Evolutionary conservation across 2,797 vertebrate genomes (phyloP), one percentile per base, ranked within the genome.

Genomic region (Peromyscus melanophrys): DNA sequence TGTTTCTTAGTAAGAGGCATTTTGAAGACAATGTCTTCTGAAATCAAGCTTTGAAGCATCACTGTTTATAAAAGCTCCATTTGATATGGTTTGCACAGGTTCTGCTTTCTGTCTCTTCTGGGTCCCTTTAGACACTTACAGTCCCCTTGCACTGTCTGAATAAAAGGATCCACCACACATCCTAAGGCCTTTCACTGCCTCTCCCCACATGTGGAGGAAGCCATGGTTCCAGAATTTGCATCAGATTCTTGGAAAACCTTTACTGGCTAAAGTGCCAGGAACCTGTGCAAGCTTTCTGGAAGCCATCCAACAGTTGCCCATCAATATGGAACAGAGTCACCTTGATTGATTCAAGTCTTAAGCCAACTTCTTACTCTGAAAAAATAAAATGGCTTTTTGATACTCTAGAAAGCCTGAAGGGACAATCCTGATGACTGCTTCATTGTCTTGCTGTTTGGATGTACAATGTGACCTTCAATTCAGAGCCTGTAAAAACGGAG

Each of bases 21-120:
- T 97, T 93, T 69, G 89, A 97, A 97, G 96, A 97, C 76, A 92
- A 93, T 96, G 94, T 97, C 96, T 95, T 95, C 95, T 92, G 67
- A 95, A 97, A 97, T 97, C 92, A 97, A 96, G 77, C 95, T 92
- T 84, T 83, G 91, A 92, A 96, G 94, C 40, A 94, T 88, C 69
- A 69, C 80, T 93, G 61, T 97, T 97, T 96, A 78, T 77, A 63
- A 77, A 94, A 97, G 81, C 82, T 84, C 83, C 57, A 73, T 96
- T 96, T 95, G 95, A 96, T 90, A 94, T 69, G 40, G n/a, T 89
- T 94, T 97, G 69, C 29, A 86, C 75, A 85, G 57, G n/a, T 11
- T 61, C 78, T 86, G 65, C 55, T 89, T 97, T 95, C 95, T 94
- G 55, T 90, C 92, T 80, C 77, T 71, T 80, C 61, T 88, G 71